phyloP scores from a whole-genome alignment of 2,888 invertebrate species.

The Drymonia ruficornis region DNA sequence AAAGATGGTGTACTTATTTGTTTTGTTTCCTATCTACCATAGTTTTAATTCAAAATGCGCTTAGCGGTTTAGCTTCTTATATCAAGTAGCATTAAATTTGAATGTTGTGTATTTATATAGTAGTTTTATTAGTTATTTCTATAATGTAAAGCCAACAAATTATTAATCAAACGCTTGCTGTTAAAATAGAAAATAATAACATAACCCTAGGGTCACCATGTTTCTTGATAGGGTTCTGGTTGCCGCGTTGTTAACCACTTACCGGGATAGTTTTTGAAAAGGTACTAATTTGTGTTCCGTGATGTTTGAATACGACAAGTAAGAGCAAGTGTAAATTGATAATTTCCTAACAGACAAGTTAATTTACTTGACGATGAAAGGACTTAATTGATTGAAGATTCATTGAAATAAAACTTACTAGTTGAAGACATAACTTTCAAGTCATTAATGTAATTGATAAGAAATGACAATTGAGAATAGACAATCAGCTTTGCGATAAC shows the following conservation, averaged over 20 bases:
- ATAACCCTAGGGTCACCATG: no score
- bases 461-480: not conserved
- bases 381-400: slow-evolving; percentile 21
- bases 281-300: slow-evolving; percentile 77
- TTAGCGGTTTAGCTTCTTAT: no score
- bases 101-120: no score
- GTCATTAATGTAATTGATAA: no score
- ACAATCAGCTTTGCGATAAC: no score
- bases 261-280: slow-evolving; percentile 53
- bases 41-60: no score
- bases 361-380: slow-evolving; percentile 43
- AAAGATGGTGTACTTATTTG: not conserved
- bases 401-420: not conserved
- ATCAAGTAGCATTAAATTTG: no score
- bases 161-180: no score
- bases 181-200: no score
- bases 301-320: slow-evolving; percentile 65
- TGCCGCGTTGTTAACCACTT: slow-evolving; percentile 28
- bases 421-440: not conserved
- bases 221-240: not conserved
- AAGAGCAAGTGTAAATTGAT: slow-evolving; percentile 67
- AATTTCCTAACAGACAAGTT: slow-evolving; percentile 61
- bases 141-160: no score
- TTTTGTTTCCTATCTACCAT: not conserved
- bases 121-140: no score